These are phyloP conservation scores for Drosophila neocordata DNA, from an alignment of 1,140 invertebrate species.

Conservation along the genomic window DNA sequence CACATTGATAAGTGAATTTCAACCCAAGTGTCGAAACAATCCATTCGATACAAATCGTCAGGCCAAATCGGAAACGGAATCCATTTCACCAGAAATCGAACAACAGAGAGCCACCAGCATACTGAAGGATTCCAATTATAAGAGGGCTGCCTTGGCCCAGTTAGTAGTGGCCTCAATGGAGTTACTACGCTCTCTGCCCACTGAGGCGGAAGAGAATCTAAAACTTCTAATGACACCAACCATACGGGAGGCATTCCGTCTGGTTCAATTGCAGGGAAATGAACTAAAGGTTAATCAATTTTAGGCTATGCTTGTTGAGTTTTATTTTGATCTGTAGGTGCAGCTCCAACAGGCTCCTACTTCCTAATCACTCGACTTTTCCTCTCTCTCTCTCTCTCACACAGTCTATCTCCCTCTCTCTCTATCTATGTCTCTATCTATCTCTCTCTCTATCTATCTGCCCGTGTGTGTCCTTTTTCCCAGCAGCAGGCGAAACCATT, in stretches of 20 bases:
- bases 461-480: constrained; percentile 22
- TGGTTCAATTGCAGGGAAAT: constrained; percentile 82
- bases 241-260: constrained; percentile 79
- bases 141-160: constrained; percentile 76
- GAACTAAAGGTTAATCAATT: constrained; percentile 82
- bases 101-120: constrained; percentile 90
- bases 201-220: constrained; percentile 77
- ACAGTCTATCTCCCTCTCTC: constrained; percentile 20
- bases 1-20: constrained; percentile 83
- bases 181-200: constrained; percentile 71
- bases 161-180: constrained; percentile 82
- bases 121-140: constrained; percentile 86
- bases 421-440: constrained; percentile 13
- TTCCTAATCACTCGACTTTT: not conserved
- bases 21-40: constrained; percentile 84
- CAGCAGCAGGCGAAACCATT: constrained; percentile 68
- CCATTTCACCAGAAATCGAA: constrained; percentile 88
- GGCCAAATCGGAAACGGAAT: constrained; percentile 84
- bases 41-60: constrained; percentile 84
- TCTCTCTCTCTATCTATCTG: not conserved
- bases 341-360: constrained; percentile 56
- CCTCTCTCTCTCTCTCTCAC: constrained; percentile 19
- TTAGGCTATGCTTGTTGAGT: constrained; percentile 83
- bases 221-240: constrained; percentile 81
- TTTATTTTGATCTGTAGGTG: constrained; percentile 83